These are phyloP conservation scores for Propsilocerus akamusi DNA, from an alignment of 1,140 invertebrate species.

Conservation along the genomic window DNA sequence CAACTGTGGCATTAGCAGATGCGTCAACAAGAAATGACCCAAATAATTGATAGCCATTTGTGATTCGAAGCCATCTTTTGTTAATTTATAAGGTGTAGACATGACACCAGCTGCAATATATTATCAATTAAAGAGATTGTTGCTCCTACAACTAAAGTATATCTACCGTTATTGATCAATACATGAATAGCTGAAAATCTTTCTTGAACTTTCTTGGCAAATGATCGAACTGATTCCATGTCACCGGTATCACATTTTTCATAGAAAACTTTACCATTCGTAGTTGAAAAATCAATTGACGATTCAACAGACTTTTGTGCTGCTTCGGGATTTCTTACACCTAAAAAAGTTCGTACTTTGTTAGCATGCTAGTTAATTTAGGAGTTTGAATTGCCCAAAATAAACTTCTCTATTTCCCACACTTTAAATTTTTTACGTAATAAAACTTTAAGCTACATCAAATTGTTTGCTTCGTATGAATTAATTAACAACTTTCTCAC, in stretches of 20 bases:
- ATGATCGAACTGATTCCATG: conserved; percentile 54
- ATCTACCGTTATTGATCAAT: conserved; percentile 63
- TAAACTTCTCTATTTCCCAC: too few relatives aligned
- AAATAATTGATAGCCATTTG: conserved; percentile 76
- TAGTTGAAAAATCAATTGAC: conserved; percentile 15
- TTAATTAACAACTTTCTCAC: conserved; percentile 21
- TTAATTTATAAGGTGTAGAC: conserved; percentile 56
- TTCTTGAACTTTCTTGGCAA: conserved; percentile 43
- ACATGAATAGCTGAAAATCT: conserved; percentile 46
- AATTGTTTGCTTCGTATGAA: background rate
- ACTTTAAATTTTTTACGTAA: background rate
- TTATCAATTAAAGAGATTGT: background rate
- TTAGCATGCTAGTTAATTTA: background rate
- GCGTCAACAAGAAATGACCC: conserved; percentile 72
- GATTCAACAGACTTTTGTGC: conserved; percentile 33
- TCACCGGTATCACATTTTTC: conserved; percentile 28
- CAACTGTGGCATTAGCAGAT: conserved; percentile 58
- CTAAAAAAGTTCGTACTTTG: background rate
- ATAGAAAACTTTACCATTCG: conserved; percentile 18
- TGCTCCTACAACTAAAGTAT: too few relatives aligned
- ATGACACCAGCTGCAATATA: conserved; percentile 54
- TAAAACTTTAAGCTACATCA: too few relatives aligned
- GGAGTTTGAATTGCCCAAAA: too few relatives aligned
- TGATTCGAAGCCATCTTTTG: conserved; percentile 62
- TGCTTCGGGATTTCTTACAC: conserved; percentile 38